These are phyloP conservation scores for Crotalus helleri DNA, from an alignment of 2,113 vertebrate species.

Conservation along the genomic window DNA sequence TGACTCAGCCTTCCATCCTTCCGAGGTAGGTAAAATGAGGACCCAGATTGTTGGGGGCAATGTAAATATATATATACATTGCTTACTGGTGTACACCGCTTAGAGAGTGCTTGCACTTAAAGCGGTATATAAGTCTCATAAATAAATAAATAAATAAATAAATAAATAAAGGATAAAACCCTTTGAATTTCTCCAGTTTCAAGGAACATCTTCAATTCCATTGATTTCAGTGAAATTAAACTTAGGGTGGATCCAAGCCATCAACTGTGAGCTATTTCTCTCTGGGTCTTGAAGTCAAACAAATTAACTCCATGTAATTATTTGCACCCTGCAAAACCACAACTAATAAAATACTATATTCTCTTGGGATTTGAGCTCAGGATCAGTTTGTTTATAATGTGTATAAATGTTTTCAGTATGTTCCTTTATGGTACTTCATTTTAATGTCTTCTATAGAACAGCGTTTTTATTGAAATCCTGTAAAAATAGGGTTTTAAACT, in stretches of 20 bases:
- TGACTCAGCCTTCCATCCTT: too few relatives aligned
- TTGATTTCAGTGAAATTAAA: neutral
- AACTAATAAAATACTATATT: neutral
- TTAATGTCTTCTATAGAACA: constrained; percentile 21
- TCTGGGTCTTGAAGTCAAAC: neutral
- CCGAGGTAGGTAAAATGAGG: too few relatives aligned
- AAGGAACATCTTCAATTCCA: neutral
- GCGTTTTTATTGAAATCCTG: constrained; percentile 1
- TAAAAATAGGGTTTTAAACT: neutral
- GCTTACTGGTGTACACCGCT: too few relatives aligned
- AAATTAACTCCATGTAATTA: neutral
- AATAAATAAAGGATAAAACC: neutral
- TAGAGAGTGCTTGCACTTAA: too few relatives aligned
- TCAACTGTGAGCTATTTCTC: neutral
- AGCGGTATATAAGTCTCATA: too few relatives aligned
- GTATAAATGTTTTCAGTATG: constrained; percentile 11
- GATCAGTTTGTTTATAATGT: neutral
- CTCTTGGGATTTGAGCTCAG: neutral
- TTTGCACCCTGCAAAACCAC: neutral
- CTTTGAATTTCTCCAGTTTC: neutral
- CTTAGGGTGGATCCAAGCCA: neutral
- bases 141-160: neutral
- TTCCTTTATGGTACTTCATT: neutral
- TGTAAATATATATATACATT: too few relatives aligned
- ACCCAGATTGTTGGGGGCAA: too few relatives aligned